phyloP scores from a whole-genome alignment of 2,888 invertebrate genomes.

The Trilocha varians region DNA sequence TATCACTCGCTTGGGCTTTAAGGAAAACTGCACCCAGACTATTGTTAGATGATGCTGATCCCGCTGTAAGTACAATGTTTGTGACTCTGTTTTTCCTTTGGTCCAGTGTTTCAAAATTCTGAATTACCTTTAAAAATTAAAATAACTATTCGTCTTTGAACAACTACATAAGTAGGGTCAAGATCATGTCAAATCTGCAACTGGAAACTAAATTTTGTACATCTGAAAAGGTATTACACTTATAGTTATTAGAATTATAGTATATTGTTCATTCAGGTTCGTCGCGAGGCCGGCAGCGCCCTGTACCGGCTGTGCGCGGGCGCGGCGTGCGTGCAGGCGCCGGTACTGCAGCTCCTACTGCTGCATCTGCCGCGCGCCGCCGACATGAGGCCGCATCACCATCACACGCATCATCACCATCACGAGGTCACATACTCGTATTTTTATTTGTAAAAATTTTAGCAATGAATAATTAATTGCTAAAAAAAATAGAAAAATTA shows the following conservation, averaged over 20 bases:
- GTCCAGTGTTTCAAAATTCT: too few relatives aligned
- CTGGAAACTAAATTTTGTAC: too few relatives aligned
- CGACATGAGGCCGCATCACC: slow-evolving; percentile 79
- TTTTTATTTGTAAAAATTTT: too few relatives aligned
- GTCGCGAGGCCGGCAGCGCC: slow-evolving; percentile 93
- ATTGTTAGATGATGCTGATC: slow-evolving; percentile 93
- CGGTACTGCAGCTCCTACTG: slow-evolving; percentile 85
- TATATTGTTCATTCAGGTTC: slow-evolving; percentile 68
- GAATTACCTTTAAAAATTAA: too few relatives aligned
- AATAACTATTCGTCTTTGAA: too few relatives aligned
- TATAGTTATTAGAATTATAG: neutral
- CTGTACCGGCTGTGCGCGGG: slow-evolving; percentile 90
- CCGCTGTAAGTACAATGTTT: slow-evolving; percentile 71
- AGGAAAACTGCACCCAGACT: slow-evolving; percentile 88
- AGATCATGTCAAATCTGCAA: too few relatives aligned
- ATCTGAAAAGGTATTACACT: neutral
- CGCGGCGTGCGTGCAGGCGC: slow-evolving; percentile 79
- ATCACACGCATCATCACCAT: slow-evolving; percentile 37
- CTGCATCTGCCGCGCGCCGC: slow-evolving; percentile 88
- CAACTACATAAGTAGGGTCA: too few relatives aligned
- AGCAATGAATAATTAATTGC: too few relatives aligned
- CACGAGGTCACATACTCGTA: slow-evolving; percentile 5
- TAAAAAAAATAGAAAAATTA: too few relatives aligned
- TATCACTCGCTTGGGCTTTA: slow-evolving; percentile 84
- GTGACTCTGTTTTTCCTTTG: too few relatives aligned